Evolutionary conservation across 2,113 vertebrate species (phyloP), one percentile per base, ranked within the genome.

Genomic region (Cettia cetti): DNA sequence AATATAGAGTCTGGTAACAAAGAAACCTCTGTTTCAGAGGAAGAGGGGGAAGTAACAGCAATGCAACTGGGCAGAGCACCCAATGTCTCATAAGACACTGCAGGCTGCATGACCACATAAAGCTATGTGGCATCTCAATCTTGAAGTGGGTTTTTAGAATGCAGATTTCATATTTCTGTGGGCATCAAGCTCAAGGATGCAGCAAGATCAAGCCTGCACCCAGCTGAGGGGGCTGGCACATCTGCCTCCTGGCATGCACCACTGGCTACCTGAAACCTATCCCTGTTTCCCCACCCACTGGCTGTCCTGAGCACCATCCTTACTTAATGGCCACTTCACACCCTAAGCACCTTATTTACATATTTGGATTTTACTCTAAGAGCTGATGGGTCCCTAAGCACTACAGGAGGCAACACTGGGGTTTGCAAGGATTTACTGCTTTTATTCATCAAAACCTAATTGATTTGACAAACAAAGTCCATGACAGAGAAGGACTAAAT

Each of bases 291-390:
- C 10, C 23, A 31, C 8, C 10, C 39, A 9, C 35, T 40, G 39
- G 68, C 40, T 78, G n/a, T 40, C 13, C 5, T 13, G 13, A 89
- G 27, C 27, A 50, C 12, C 1, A 0, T 16, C 65, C 39, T 65
- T 57, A 30, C 16, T 12, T 30, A 71, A 52, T 2, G 7, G 42
- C 26, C 15, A 28, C 56, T 61, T 50, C 42, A n/a, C 8, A 37
- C 20, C 1, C 2, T 4, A 15, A 19, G 21, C 39, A 87, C 35
- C 8, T 31, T 27, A 27, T 20, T 59, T 40, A n/a, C 0, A 0
- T 12, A 52, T 33, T 2, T 39, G 39, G 23, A 70, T 72, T 63
- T 70, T 57, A 74, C 21, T 42, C 11, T 27, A 54, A 54, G 47
- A 65, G 44, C 11, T 88, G 30, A 30, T 13, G 20, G 28, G 18